phyloP scores from a whole-genome alignment of 2,888 invertebrate genomes.

The Amphimallon solstitiale region DNA sequence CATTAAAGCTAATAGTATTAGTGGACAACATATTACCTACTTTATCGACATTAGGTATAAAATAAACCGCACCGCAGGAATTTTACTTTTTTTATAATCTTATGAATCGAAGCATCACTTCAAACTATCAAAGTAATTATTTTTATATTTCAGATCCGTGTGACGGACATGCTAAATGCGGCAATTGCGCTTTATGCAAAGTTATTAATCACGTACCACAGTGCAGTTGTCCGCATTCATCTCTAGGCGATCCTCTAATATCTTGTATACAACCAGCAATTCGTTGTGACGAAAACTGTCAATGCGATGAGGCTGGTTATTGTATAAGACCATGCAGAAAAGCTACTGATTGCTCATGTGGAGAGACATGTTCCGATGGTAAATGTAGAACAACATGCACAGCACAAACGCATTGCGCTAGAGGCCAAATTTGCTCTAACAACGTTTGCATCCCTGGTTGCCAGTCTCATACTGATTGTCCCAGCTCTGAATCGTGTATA shows the following conservation, averaged over 20 bases:
- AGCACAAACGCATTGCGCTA: slow-evolving; percentile 72
- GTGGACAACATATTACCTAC: no score
- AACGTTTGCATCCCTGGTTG: slow-evolving; percentile 84
- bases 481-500: slow-evolving; percentile 78
- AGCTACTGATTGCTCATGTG: slow-evolving; percentile 80
- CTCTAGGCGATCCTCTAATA: slow-evolving; percentile 83
- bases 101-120: not conserved
- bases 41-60: not conserved
- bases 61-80: no score
- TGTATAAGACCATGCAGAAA: slow-evolving; percentile 76
- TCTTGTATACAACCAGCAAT: slow-evolving; percentile 79
- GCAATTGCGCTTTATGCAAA: slow-evolving; percentile 83
- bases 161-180: slow-evolving; percentile 74
- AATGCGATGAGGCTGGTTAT: slow-evolving; percentile 84
- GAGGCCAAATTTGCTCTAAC: slow-evolving; percentile 80
- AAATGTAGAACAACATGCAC: slow-evolving; percentile 81
- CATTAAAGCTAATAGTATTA: no score
- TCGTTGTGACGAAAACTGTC: slow-evolving; percentile 79
- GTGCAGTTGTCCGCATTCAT: slow-evolving; percentile 85
- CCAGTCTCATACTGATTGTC: slow-evolving; percentile 81
- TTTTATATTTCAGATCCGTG: slow-evolving; percentile 75
- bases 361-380: slow-evolving; percentile 79
- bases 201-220: slow-evolving; percentile 86
- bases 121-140: slow-evolving; percentile 8
- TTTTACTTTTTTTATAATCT: no score